Percentiles rank a stretch among this genome's conserved stretches.
Conservation (phyloP, 1,140 invertebrate species). For the Drosophila virilis region DNA sequence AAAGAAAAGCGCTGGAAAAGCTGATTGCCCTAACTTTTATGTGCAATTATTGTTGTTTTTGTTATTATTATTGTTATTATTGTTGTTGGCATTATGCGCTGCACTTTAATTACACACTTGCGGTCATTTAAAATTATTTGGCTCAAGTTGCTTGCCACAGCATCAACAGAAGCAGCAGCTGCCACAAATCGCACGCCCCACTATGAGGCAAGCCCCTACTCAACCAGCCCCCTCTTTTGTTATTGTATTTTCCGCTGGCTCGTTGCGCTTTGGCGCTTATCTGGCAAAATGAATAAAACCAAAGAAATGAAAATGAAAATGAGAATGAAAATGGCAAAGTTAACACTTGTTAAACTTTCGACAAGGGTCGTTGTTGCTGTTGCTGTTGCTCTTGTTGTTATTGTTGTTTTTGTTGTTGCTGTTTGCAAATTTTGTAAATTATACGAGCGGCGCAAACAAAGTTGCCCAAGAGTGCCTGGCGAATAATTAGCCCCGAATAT, state of each 20-base stretch:
- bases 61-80: conserved; percentile 50
- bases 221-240: conserved; percentile 21
- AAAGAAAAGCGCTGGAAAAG: conserved; percentile 34
- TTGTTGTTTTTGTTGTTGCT: conserved; percentile 43
- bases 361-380: conserved; percentile 53
- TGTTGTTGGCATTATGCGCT: conserved; percentile 70
- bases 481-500: conserved; percentile 79
- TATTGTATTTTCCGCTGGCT: conserved; percentile 40
- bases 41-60: conserved; percentile 53
- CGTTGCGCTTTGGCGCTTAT: conserved; percentile 71
- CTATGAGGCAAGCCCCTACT: not conserved
- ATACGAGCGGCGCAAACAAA: conserved; percentile 68
- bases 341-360: conserved; percentile 82
- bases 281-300: conserved; percentile 71
- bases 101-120: conserved; percentile 82
- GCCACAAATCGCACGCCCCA: conserved; percentile 44
- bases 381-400: conserved; percentile 1
- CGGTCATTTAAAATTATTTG: conserved; percentile 81
- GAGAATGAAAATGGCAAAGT: conserved; percentile 80
- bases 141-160: conserved; percentile 54
- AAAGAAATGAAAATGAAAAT: conserved; percentile 76
- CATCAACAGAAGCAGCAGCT: conserved; percentile 44
- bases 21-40: conserved; percentile 67
- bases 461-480: conserved; percentile 73
- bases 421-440: conserved; percentile 68